These are phyloP conservation scores for Scolopax bukidnonensis DNA, from an alignment of 2,797 vertebrate species.

Conservation along the genomic window DNA sequence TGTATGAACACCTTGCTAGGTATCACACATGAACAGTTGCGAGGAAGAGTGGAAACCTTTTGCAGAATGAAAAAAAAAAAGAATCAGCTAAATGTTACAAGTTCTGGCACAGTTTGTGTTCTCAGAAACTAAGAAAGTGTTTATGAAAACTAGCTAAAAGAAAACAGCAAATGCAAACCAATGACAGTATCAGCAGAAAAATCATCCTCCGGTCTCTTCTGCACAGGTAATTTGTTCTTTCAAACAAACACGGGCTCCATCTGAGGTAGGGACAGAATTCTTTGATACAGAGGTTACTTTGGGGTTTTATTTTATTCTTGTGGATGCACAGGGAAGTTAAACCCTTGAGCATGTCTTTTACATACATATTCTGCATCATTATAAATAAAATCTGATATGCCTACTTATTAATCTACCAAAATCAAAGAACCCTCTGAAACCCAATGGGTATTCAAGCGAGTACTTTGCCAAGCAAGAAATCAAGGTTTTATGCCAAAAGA, in stretches of 20 bases:
- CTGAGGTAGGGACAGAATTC: not conserved
- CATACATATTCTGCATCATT: not conserved
- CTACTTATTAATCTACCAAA: not conserved
- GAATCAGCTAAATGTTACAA: not conserved
- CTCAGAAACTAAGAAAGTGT: not conserved
- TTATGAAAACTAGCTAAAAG: not conserved
- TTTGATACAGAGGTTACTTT: not conserved
- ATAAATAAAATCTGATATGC: not conserved
- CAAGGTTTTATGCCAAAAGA: not conserved
- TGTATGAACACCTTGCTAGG: not conserved
- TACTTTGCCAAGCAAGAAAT: not conserved
- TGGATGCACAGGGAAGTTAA: not conserved
- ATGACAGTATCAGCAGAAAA: not conserved
- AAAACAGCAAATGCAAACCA: not conserved
- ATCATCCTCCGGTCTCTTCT: not conserved
- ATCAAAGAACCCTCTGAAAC: not conserved
- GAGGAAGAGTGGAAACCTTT: not conserved
- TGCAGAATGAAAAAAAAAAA: not conserved
- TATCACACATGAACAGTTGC: not conserved
- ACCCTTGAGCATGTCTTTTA: not conserved
- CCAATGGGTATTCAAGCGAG: not conserved
- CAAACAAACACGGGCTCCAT: not conserved
- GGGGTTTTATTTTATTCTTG: not conserved
- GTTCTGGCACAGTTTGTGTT: not conserved
- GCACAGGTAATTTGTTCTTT: not conserved